Conservation (phyloP, 2,113 vertebrate species). For the Phyllostomus hastatus region DNA sequence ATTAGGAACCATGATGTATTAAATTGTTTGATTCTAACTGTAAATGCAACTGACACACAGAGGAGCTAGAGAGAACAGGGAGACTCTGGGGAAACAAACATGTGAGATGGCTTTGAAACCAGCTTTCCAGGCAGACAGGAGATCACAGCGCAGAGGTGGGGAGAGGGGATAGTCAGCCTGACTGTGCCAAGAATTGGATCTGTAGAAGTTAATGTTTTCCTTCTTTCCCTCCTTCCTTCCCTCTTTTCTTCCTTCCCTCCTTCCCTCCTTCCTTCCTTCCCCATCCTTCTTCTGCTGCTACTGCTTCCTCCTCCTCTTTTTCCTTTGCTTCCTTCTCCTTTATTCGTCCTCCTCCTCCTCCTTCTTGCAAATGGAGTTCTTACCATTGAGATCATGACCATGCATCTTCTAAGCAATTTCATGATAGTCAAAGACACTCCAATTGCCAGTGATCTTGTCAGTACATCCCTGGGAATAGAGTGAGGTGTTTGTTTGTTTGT, state of each 20-base stretch:
- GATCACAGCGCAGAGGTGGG: background rate
- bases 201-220: background rate
- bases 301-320: too few species aligned
- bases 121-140: background rate
- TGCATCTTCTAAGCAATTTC: background rate
- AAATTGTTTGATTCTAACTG: background rate
- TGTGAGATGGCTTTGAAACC: too few species aligned
- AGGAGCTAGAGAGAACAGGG: background rate
- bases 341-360: fast-evolving
- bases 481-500: background rate
- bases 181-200: background rate
- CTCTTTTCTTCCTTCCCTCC: background rate
- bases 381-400: background rate
- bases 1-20: background rate
- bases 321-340: too few species aligned
- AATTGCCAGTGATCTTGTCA: background rate
- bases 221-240: background rate
- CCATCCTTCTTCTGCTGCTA: too few species aligned
- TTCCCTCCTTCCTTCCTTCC: background rate
- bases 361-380: background rate
- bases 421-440: background rate
- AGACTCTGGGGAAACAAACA: background rate
- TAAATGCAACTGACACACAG: background rate
- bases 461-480: background rate
- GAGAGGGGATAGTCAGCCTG: background rate